These are phyloP conservation scores for Pycnonotus jocosus DNA, from an alignment of 2,113 vertebrate species.

Conservation along the genomic window DNA sequence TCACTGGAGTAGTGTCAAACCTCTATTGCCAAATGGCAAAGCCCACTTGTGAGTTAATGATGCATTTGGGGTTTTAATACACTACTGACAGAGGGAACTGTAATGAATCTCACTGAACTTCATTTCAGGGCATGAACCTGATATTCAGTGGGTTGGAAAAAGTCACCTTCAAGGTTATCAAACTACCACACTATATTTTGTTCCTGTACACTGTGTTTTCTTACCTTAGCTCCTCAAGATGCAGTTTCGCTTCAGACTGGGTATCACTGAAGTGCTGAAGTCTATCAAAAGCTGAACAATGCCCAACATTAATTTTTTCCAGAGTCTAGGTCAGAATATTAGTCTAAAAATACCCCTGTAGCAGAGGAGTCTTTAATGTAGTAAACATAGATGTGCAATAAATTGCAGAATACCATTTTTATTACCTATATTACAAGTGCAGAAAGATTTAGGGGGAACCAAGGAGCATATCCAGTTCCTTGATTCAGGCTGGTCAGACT, in stretches of 20 bases:
- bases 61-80: conserved; percentile 67
- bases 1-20: conserved; percentile 36
- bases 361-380: neutral
- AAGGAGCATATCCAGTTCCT: neutral
- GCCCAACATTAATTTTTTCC: neutral
- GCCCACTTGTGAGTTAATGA: conserved; percentile 69
- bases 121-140: conserved; percentile 63
- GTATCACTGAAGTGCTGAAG: neutral
- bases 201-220: neutral
- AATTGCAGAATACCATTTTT: neutral
- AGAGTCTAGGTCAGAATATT: neutral
- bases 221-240: neutral
- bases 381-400: neutral
- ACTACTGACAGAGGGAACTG: conserved; percentile 46
- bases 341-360: neutral
- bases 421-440: neutral
- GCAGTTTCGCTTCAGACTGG: neutral
- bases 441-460: neutral
- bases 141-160: conserved; percentile 65
- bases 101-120: conserved; percentile 66
- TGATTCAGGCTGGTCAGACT: neutral
- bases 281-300: neutral
- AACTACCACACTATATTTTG: neutral
- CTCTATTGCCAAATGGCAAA: conserved; percentile 52
- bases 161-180: conserved; percentile 69